Conservation (phyloP, 1,140 invertebrate genomes). For the Brachionus rubens region DNA sequence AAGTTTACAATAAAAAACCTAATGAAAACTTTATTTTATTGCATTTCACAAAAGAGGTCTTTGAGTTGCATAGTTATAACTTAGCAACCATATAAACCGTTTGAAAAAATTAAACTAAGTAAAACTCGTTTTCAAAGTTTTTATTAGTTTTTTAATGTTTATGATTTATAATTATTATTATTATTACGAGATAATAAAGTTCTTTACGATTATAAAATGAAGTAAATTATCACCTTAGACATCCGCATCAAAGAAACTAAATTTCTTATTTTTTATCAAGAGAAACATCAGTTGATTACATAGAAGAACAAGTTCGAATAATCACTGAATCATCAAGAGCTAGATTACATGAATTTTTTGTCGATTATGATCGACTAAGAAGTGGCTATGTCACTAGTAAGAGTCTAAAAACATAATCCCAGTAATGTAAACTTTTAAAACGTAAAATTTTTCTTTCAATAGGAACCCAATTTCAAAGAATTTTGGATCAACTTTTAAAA, state of each 20-base stretch:
- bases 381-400: slow-evolving; percentile 60
- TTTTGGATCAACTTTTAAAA: slow-evolving; percentile 55
- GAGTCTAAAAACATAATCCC: too few species aligned
- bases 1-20: too few species aligned
- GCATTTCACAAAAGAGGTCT: slow-evolving; percentile 5
- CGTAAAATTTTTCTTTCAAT: background rate
- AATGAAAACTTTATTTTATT: too few species aligned
- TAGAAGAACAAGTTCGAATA: slow-evolving; percentile 55
- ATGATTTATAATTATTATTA: slow-evolving; percentile 17
- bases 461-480: slow-evolving; percentile 58
- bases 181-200: too few species aligned
- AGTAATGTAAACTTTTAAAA: background rate
- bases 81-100: slow-evolving; percentile 24
- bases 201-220: slow-evolving; percentile 30
- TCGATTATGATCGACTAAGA: slow-evolving; percentile 59
- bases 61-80: slow-evolving; percentile 8
- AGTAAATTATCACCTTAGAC: background rate
- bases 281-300: slow-evolving; percentile 46
- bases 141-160: slow-evolving; percentile 18
- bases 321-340: slow-evolving; percentile 55
- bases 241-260: background rate
- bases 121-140: background rate
- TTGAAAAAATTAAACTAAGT: slow-evolving; percentile 27
- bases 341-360: slow-evolving; percentile 57
- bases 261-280: background rate